These are phyloP conservation scores for Cranoglanis bouderius DNA, from an alignment of 2,113 vertebrate species.

Conservation along the genomic window DNA sequence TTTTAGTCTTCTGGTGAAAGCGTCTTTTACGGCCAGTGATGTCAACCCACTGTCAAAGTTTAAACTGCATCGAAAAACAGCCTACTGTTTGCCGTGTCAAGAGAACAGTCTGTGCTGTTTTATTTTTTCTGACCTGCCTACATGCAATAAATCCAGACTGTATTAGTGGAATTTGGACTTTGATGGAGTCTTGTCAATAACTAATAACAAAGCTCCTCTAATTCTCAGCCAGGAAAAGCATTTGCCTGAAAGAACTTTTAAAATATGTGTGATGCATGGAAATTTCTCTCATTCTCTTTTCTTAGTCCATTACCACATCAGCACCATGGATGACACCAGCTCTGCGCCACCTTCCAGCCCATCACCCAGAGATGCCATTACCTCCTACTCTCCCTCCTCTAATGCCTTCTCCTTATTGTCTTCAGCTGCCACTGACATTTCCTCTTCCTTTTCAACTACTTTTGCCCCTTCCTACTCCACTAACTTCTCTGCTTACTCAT, in stretches of 20 bases:
- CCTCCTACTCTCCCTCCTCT: neutral
- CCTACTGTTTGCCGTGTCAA: too few relatives aligned
- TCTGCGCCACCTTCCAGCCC: neutral
- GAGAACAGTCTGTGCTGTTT: too few relatives aligned
- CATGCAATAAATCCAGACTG: too few relatives aligned
- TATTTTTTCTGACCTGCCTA: too few relatives aligned
- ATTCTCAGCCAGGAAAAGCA: neutral
- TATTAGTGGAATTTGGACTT: too few relatives aligned
- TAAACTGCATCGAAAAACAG: too few relatives aligned
- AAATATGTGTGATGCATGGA: neutral
- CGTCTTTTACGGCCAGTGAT: neutral
- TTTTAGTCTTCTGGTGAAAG: neutral
- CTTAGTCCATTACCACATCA: conserved; percentile 65
- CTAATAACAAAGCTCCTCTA: too few relatives aligned
- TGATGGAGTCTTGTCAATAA: too few relatives aligned
- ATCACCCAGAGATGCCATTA: neutral
- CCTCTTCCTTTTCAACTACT: too few relatives aligned
- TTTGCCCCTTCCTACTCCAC: too few relatives aligned
- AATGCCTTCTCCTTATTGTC: neutral
- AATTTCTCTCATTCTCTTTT: conserved; percentile 22
- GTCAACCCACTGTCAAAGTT: too few relatives aligned
- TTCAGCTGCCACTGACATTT: neutral
- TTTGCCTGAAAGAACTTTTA: neutral
- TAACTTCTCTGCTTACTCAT: neutral
- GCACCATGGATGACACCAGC: neutral